phyloP scores from a whole-genome alignment of 2,888 invertebrate genomes.

The Vanessa cardui region DNA sequence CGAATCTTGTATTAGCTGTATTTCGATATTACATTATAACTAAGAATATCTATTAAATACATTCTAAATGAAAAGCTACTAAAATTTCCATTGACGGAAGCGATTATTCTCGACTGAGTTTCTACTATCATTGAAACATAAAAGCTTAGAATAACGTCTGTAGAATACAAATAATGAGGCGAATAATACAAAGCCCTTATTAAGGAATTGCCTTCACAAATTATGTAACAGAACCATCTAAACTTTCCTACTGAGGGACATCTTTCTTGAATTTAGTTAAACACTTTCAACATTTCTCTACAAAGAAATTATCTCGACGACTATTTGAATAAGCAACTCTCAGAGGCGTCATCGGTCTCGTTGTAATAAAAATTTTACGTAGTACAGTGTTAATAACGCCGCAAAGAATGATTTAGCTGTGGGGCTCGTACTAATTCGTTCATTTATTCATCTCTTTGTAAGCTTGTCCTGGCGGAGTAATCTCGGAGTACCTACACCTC shows the following conservation, averaged over 20 bases:
- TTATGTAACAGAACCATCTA: neutral
- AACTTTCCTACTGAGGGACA: slow-evolving; percentile 4
- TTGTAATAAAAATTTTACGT: slow-evolving; percentile 14
- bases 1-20: too few relatives aligned
- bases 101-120: too few relatives aligned
- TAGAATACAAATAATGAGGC: neutral
- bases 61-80: too few relatives aligned
- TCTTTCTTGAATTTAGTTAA: slow-evolving; percentile 4
- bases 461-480: slow-evolving; percentile 38
- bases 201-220: slow-evolving; percentile 3
- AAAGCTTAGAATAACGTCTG: too few relatives aligned
- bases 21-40: too few relatives aligned
- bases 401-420: slow-evolving; percentile 33
- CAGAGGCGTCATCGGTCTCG: slow-evolving; percentile 12
- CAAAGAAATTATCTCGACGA: slow-evolving; percentile 9
- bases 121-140: too few relatives aligned
- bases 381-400: slow-evolving; percentile 29
- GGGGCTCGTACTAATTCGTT: slow-evolving; percentile 28
- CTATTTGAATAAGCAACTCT: slow-evolving; percentile 17
- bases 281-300: neutral
- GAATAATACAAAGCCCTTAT: neutral
- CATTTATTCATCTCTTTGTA: slow-evolving; percentile 35
- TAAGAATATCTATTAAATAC: too few relatives aligned
- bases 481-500: slow-evolving; percentile 32
- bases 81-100: too few relatives aligned